Conservation (phyloP, 2,888 invertebrate species). For the Leucania comma region DNA sequence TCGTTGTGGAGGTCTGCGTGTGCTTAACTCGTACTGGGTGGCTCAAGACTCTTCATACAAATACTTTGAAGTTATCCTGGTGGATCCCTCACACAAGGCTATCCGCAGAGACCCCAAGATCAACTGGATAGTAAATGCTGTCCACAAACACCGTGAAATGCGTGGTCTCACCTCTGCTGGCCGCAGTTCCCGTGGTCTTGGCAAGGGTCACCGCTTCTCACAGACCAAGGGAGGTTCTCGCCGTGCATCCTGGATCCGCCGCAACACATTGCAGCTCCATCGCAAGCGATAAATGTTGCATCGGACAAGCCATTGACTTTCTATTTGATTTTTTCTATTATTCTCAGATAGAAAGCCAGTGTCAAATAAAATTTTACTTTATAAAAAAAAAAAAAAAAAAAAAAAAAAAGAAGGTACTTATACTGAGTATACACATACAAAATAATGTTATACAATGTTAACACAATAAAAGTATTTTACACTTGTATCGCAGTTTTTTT, state of each 20-base stretch:
- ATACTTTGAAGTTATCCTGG: slow-evolving; percentile 98
- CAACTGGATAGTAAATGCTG: slow-evolving; percentile 99
- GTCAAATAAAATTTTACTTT: slow-evolving; percentile 71
- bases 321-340: slow-evolving; percentile 77
- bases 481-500: too few species aligned
- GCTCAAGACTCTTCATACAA: slow-evolving; percentile 99
- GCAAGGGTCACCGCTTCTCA: slow-evolving; percentile 97
- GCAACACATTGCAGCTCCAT: slow-evolving; percentile 97
- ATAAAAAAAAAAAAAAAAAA: too few species aligned
- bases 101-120: slow-evolving; percentile 98
- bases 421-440: too few species aligned
- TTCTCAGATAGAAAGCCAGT: slow-evolving; percentile 79
- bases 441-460: too few species aligned
- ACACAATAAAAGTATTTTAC: too few species aligned
- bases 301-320: slow-evolving; percentile 79
- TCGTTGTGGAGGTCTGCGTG: slow-evolving; percentile 97
- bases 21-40: slow-evolving; percentile 99
- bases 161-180: slow-evolving; percentile 99
- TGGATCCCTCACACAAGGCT: slow-evolving; percentile 98
- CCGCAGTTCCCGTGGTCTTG: slow-evolving; percentile 98
- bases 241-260: slow-evolving; percentile 98
- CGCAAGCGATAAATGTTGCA: slow-evolving; percentile 96
- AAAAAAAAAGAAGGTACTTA: too few species aligned
- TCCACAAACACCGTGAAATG: slow-evolving; percentile 99
- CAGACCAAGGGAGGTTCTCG: slow-evolving; percentile 99